A percentile compares a stretch with the other conserved stretches of the same genome.
Evolutionary conservation across 1,140 invertebrate genomes (phyloP).

Genomic region (Cephus cinctus): DNA sequence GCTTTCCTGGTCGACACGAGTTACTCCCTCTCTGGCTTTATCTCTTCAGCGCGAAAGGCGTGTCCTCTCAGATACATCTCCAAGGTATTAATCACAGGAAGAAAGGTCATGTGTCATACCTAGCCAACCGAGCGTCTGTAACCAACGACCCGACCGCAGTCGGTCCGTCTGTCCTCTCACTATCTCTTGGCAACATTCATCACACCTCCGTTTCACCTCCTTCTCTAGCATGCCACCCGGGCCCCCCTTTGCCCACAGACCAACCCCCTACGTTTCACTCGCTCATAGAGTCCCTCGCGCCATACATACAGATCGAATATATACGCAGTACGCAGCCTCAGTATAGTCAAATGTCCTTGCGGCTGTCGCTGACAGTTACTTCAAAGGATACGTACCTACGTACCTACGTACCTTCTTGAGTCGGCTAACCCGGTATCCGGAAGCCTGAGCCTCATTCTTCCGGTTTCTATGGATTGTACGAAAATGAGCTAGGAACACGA

Average conservation of each 20-base stretch:
- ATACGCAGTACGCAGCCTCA: background rate
- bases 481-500: too few species aligned
- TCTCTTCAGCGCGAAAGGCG: background rate
- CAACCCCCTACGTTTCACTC: background rate
- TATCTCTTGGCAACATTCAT: constrained; percentile 6
- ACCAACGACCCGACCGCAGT: constrained; percentile 1
- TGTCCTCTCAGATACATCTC: constrained; percentile 2
- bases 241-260: background rate
- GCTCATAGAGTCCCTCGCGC: too few species aligned
- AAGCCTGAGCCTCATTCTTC: too few species aligned
- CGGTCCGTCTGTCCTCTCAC: background rate
- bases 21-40: background rate
- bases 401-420: too few species aligned
- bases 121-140: constrained; percentile 4
- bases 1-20: too few species aligned
- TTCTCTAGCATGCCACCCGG: too few species aligned
- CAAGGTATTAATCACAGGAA: constrained; percentile 6
- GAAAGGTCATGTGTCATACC: constrained; percentile 9
- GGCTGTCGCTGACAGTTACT: background rate
- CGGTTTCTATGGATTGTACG: too few species aligned
- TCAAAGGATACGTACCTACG: too few species aligned
- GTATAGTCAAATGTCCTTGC: constrained; percentile 4
- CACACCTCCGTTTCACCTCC: too few species aligned
- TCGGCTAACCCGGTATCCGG: too few species aligned
- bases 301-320: background rate